Conservation (phyloP, 2,797 vertebrate genomes). For the Hippoglossus hippoglossus region DNA sequence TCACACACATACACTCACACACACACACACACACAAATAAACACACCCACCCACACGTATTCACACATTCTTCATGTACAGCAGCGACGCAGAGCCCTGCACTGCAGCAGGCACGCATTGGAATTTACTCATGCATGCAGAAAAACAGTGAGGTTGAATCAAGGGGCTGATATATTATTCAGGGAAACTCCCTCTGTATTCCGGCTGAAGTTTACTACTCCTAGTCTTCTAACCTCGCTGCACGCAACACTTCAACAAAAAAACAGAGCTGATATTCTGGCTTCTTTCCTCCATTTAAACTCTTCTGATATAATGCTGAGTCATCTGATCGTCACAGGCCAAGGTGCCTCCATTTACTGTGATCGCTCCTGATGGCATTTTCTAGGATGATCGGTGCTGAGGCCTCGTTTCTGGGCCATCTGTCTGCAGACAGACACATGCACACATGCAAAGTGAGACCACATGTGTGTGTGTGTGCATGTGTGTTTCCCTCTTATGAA, state of each 20-base stretch:
- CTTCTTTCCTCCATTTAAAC: slow-evolving; percentile 23
- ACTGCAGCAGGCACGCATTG: slow-evolving; percentile 60
- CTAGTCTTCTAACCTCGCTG: slow-evolving; percentile 24
- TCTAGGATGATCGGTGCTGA: slow-evolving; percentile 36
- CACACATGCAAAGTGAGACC: slow-evolving; percentile 43
- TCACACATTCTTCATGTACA: slow-evolving; percentile 61
- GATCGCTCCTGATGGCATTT: slow-evolving; percentile 35
- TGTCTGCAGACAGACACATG: slow-evolving; percentile 25
- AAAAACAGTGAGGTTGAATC: slow-evolving; percentile 51
- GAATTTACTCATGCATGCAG: slow-evolving; percentile 75
- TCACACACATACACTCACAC: slow-evolving; percentile 42
- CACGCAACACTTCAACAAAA: slow-evolving; percentile 32
- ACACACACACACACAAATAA: slow-evolving; percentile 46
- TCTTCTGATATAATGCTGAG: slow-evolving; percentile 57
- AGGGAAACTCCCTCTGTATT: slow-evolving; percentile 57
- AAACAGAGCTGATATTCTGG: slow-evolving; percentile 18
- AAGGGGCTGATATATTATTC: slow-evolving; percentile 67
- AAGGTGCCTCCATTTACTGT: slow-evolving; percentile 40
- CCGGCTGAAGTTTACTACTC: slow-evolving; percentile 32
- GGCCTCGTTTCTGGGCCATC: slow-evolving; percentile 41
- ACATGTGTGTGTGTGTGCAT: slow-evolving; percentile 44
- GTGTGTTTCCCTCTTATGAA: slow-evolving; percentile 54
- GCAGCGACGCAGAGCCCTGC: slow-evolving; percentile 48
- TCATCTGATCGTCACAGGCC: slow-evolving; percentile 44
- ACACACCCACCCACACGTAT: slow-evolving; percentile 14